phyloP scores from a whole-genome alignment of 1,140 invertebrate genomes.

The Drosophila mayri region DNA sequence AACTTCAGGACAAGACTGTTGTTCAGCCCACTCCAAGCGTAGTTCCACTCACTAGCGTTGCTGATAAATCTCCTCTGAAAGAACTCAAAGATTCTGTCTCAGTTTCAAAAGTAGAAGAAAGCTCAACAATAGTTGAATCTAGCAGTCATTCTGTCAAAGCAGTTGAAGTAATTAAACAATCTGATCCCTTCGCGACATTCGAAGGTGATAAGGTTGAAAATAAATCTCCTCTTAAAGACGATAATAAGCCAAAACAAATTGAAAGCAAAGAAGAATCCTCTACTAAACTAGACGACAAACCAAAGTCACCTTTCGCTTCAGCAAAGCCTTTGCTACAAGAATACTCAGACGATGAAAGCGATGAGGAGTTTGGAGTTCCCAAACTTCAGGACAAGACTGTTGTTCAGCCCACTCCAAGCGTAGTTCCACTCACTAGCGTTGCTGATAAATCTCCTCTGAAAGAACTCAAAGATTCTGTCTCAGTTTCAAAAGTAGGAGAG shows the following conservation, averaged over 20 bases:
- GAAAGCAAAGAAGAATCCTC: too few relatives aligned
- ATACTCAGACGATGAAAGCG: background rate
- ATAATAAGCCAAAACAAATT: background rate
- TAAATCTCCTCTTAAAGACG: background rate
- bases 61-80: background rate
- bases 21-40: background rate
- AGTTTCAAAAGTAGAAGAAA: background rate
- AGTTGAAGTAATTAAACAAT: background rate
- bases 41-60: background rate
- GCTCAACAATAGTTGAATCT: background rate
- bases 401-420: too few relatives aligned
- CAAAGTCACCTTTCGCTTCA: background rate
- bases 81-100: background rate
- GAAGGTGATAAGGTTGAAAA: background rate
- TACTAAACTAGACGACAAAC: constrained; percentile 28
- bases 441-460: background rate
- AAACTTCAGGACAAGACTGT: constrained; percentile 10
- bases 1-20: constrained; percentile 2
- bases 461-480: background rate
- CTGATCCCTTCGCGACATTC: background rate
- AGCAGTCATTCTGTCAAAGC: background rate
- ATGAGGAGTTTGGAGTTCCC: background rate
- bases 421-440: background rate
- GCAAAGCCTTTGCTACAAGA: too few relatives aligned
- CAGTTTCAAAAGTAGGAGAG: background rate